These are phyloP conservation scores for Paramormyrops kingsleyae DNA, from an alignment of 2,113 vertebrate genomes.

Conservation along the genomic window DNA sequence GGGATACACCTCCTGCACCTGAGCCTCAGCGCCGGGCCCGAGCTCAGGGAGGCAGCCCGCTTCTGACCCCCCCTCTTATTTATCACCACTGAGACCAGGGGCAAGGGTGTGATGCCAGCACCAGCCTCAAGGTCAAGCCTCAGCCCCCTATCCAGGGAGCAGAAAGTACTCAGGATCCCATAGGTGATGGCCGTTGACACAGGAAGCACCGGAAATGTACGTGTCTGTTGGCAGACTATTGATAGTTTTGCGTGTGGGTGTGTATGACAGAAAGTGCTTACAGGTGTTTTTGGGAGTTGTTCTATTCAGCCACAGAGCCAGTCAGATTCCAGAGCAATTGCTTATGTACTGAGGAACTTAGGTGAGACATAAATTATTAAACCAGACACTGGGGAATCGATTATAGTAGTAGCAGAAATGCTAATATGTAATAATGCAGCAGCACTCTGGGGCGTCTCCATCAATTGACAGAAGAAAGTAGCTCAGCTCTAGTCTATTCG, in stretches of 20 bases:
- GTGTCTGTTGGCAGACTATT: neutral
- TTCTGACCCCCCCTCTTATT: constrained; percentile 47
- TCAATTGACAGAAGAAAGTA: neutral
- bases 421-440: neutral
- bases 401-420: neutral
- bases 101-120: neutral
- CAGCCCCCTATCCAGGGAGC: neutral
- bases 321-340: neutral
- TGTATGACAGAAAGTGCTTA: neutral
- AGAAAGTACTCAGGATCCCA: neutral
- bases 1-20: constrained; percentile 72
- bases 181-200: neutral
- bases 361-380: neutral
- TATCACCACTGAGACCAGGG: neutral
- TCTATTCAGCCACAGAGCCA: neutral
- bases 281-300: neutral
- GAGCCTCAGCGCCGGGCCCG: constrained; percentile 24
- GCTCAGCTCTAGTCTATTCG: neutral
- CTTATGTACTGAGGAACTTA: neutral
- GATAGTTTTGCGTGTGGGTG: neutral
- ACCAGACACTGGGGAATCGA: neutral
- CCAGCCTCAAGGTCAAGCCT: neutral
- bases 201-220: neutral
- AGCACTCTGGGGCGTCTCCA: neutral
- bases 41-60: constrained; percentile 46